These are phyloP conservation scores for Acleris laterana DNA, from an alignment of 2,888 invertebrate species.

Conservation along the genomic window DNA sequence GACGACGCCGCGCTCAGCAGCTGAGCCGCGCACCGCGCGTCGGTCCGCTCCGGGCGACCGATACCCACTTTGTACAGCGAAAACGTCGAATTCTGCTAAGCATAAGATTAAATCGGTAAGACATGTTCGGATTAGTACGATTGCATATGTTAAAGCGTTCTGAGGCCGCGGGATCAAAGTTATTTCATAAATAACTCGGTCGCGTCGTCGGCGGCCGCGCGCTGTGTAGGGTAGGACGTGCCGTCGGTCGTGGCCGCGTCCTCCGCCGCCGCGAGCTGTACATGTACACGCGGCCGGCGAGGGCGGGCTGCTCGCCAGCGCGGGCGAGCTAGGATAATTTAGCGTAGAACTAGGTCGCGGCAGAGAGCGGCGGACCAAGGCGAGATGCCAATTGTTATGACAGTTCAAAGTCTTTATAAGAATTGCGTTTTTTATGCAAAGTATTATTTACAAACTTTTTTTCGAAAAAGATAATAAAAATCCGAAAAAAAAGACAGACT, in stretches of 20 bases:
- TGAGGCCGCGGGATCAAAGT: not conserved
- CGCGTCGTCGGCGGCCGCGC: constrained; percentile 54
- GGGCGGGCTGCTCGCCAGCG: too few relatives aligned
- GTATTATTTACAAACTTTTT: constrained; percentile 37
- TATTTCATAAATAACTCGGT: constrained; percentile 27
- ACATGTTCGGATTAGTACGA: not conserved
- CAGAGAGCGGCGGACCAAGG: constrained; percentile 26
- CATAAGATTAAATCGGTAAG: constrained; percentile 28
- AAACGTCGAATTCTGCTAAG: constrained; percentile 15
- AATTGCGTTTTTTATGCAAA: constrained; percentile 34
- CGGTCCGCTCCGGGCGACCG: not conserved
- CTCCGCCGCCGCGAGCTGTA: constrained; percentile 51
- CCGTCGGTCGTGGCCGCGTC: constrained; percentile 58
- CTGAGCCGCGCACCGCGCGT: constrained; percentile 52
- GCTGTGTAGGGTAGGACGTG: too few relatives aligned
- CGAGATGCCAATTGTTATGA: constrained; percentile 21
- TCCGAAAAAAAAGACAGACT: constrained; percentile 31
- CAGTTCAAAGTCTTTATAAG: constrained; percentile 27
- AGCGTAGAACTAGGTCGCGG: constrained; percentile 17
- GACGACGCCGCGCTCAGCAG: constrained; percentile 66
- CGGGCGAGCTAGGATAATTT: constrained; percentile 26
- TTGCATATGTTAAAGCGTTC: constrained; percentile 1
- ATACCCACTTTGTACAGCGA: constrained; percentile 9
- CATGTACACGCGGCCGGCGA: too few relatives aligned
- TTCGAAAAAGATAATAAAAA: constrained; percentile 29